Evolutionary conservation across 2,113 vertebrate genomes (phyloP).

Genomic region (Myotis yumanensis): DNA sequence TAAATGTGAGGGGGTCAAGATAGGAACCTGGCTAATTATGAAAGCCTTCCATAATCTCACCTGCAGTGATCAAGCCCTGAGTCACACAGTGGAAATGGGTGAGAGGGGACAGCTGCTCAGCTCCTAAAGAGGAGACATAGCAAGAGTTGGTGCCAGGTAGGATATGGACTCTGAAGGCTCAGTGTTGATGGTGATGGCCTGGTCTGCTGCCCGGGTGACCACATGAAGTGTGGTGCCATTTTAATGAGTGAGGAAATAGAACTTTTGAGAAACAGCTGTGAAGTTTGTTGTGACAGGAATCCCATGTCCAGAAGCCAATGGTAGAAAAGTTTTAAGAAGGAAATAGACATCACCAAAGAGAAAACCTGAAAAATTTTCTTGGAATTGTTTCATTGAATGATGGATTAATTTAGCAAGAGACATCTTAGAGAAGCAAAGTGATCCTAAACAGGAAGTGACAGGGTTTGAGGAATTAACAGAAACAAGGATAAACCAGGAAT

Average conservation of each 20-base stretch:
- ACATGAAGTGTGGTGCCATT: background rate
- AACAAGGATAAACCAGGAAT: background rate
- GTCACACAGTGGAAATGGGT: background rate
- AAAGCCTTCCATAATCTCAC: background rate
- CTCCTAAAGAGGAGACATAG: background rate
- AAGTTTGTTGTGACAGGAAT: background rate
- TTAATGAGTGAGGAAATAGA: background rate
- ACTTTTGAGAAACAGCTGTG: background rate
- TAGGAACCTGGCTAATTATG: background rate
- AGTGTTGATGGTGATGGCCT: rapidly evolving
- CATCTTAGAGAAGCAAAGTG: background rate
- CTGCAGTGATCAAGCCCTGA: background rate
- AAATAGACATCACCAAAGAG: background rate
- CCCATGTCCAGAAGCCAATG: background rate
- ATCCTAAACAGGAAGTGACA: background rate
- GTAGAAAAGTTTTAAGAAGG: background rate
- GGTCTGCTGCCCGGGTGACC: background rate
- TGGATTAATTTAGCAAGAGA: background rate
- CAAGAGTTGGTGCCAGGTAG: background rate
- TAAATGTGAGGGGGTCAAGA: background rate
- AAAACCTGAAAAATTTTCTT: background rate
- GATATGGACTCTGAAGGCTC: background rate
- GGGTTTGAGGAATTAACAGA: background rate
- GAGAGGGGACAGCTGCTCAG: background rate
- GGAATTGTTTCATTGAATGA: background rate